These are phyloP conservation scores for Corticium candelabrum DNA, from an alignment of 37 sponge, comb jelly and placozoan genomes.

Conservation along the genomic window DNA sequence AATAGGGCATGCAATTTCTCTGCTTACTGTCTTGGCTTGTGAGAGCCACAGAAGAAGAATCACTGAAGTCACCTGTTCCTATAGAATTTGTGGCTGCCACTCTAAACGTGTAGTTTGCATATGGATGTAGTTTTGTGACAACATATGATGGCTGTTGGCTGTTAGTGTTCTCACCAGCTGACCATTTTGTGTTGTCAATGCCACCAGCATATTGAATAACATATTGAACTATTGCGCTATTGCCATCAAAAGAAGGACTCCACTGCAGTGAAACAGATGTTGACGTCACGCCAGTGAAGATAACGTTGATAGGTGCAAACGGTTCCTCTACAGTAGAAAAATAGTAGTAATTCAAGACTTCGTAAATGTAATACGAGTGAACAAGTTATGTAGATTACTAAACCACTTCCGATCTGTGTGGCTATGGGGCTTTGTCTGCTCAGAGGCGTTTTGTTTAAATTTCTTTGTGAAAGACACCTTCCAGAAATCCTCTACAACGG, in stretches of 20 bases:
- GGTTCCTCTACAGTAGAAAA: neutral
- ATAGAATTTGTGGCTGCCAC: neutral
- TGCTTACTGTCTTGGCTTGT: conserved; percentile 44
- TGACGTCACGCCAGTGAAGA: neutral
- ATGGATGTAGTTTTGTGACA: neutral
- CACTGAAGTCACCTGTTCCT: neutral
- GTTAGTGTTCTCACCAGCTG: neutral
- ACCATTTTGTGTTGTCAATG: neutral
- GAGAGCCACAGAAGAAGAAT: conserved; percentile 14
- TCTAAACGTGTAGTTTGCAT: neutral
- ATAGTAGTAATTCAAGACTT: too few species aligned
- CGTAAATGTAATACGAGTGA: too few species aligned
- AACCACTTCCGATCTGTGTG: too few species aligned
- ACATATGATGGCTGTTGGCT: too few species aligned
- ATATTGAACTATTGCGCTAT: neutral
- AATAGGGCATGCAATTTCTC: conserved; percentile 30
- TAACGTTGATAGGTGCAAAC: neutral
- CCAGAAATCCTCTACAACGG: too few species aligned
- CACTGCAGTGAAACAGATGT: neutral
- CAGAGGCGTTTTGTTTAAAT: too few species aligned
- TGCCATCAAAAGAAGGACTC: neutral
- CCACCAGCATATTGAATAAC: neutral
- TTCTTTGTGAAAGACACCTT: too few species aligned
- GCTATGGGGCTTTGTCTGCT: too few species aligned
- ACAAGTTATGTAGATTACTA: too few species aligned